Base-by-base conservation (phyloP, 2,797 vertebrate species). In the Falco rusticolus region DNA sequence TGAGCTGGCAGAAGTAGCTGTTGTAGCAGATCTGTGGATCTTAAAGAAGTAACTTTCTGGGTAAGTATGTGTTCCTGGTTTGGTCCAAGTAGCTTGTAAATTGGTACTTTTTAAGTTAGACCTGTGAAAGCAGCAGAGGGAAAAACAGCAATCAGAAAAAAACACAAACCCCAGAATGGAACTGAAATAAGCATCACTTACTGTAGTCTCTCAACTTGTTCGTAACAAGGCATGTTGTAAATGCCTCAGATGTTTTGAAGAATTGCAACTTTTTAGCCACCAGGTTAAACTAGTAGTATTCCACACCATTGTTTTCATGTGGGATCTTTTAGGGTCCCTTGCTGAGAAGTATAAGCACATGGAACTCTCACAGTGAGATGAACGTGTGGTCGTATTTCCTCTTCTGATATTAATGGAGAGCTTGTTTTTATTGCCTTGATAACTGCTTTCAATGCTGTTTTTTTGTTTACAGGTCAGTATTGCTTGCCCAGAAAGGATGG, bases 401-500 rank as follows among this genome's bases (percentile, higher is more conserved):
- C 25, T 74, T 94, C 51, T 65, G 45, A 11, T 87, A 14, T 53
- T 79, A 70, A 56, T 6, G 3, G 29, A 71, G 34, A 72, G 50
- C 9, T 80, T 90, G 53, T 26, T 80, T 91, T 70, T 59, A 29
- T 10, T n/a, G 10, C 25, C 50, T 87, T 65, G 29, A 24, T 81
- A 75, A 92, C 24, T 31, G 28, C 45, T 72, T 85, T 54, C 45
- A 9, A 0, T 9, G 7, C 21, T 86, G 13, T 86, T 95, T 93
- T 94, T 63, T 84, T 74, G 41, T 90, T 94, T 97, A 3, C 93
- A 99, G 99, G 99, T 99, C 90, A 99, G 99, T 97, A 99, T 99
- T 56, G 99, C 99, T 51, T 99, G 99, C 96, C 99, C 99, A 9
- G 99, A 99, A 97, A 98, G 99, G 95, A 99, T 99, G 99, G 99